Conservation (phyloP, 2,888 invertebrate genomes). For the Herminia tarsipennalis region DNA sequence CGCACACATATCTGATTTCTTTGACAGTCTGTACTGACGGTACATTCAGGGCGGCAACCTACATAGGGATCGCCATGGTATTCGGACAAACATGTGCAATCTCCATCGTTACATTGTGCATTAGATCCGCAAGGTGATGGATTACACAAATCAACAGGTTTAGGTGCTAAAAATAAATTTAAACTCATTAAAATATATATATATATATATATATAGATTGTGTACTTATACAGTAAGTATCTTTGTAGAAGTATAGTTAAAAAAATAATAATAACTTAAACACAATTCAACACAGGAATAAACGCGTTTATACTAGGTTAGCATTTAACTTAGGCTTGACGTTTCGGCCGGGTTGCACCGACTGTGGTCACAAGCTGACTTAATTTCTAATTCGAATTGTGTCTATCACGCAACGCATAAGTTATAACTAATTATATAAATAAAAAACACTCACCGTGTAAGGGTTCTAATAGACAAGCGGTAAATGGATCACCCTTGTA, state of each 20-base stretch:
- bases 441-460: slow-evolving; percentile 57
- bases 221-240: too few species aligned
- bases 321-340: too few species aligned
- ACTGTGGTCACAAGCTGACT: too few species aligned
- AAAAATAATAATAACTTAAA: too few species aligned
- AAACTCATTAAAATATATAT: neutral
- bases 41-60: slow-evolving; percentile 93
- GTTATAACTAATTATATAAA: neutral
- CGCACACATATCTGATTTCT: slow-evolving; percentile 88
- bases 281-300: too few species aligned
- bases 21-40: slow-evolving; percentile 90
- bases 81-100: slow-evolving; percentile 90
- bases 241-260: neutral
- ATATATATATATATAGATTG: neutral
- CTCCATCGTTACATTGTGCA: slow-evolving; percentile 88
- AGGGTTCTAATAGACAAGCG: slow-evolving; percentile 65
- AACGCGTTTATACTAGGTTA: too few species aligned
- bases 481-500: slow-evolving; percentile 88
- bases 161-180: slow-evolving; percentile 33
- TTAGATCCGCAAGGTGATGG: slow-evolving; percentile 91
- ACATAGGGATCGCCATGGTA: slow-evolving; percentile 92
- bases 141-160: slow-evolving; percentile 85
- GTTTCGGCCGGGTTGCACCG: too few species aligned
- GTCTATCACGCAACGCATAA: too few species aligned
- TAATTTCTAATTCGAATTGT: too few species aligned